Conservation (phyloP, 2,113 vertebrate species). For the Pelecanus crispus region DNA sequence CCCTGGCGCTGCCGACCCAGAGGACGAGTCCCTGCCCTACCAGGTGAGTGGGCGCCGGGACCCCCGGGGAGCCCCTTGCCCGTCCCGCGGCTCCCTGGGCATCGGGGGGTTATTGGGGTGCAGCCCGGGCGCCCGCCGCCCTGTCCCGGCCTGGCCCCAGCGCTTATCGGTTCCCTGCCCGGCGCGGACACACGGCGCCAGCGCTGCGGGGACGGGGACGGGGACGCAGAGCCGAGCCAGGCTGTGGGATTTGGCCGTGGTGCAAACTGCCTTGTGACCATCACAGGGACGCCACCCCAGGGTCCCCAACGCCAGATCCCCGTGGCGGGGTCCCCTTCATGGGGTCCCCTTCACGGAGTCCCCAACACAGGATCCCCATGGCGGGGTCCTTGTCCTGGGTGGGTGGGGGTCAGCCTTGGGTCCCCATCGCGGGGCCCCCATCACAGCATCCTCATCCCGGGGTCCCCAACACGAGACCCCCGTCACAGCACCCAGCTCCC, state of each 20-base stretch:
- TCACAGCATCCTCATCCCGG: not conserved
- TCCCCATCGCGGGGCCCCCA: accelerated
- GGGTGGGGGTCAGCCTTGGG: not conserved
- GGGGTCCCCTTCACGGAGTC: not conserved
- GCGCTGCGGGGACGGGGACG: not conserved
- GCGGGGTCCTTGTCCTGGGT: not conserved
- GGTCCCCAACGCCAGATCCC: not conserved
- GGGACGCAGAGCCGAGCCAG: not conserved
- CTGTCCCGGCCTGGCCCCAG: not conserved
- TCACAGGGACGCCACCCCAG: not conserved
- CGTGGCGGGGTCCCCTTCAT: not conserved
- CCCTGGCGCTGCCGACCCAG: not conserved
- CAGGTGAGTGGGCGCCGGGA: constrained; percentile 62
- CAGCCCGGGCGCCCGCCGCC: not conserved
- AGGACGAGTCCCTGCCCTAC: constrained; percentile 73
- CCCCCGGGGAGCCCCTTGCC: not conserved
- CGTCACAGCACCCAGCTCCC: accelerated
- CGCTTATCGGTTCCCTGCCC: not conserved
- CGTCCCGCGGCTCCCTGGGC: accelerated
- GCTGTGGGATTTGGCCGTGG: not conserved
- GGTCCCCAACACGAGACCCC: accelerated
- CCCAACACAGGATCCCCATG: not conserved
- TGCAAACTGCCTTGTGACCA: not conserved
- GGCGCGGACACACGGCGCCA: not conserved
- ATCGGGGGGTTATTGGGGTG: not conserved